Evolutionary conservation across 1,140 invertebrate species (phyloP).

Genomic region (Vanessa atalanta): DNA sequence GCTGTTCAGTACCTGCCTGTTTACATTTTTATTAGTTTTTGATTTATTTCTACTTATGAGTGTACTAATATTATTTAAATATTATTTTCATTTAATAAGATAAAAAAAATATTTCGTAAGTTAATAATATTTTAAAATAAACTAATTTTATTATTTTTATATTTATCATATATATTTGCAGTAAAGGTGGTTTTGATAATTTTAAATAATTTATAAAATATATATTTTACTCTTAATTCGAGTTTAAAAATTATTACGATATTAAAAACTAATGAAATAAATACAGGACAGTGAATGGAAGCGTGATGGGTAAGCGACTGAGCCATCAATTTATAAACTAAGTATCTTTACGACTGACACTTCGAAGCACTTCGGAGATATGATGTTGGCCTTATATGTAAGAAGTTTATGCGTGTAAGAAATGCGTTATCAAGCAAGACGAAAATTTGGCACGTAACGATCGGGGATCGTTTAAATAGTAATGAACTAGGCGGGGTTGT

Average conservation of each 20-base stretch:
- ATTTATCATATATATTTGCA: too few species aligned
- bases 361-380: neutral
- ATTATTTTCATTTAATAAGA: too few species aligned
- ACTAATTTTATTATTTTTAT: too few species aligned
- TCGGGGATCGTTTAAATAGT: neutral
- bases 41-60: too few species aligned
- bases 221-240: too few species aligned
- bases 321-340: neutral
- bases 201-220: too few species aligned
- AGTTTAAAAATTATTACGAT: too few species aligned
- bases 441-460: neutral
- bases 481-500: slow-evolving; percentile 9
- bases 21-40: neutral
- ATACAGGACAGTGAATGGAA: neutral
- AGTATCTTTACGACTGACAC: neutral
- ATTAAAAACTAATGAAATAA: too few species aligned
- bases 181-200: too few species aligned
- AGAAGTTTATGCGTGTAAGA: neutral
- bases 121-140: too few species aligned
- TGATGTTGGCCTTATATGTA: neutral
- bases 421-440: neutral
- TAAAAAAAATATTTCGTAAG: too few species aligned
- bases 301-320: neutral
- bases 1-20: neutral
- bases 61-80: too few species aligned